A percentile compares a stretch with the other conserved stretches of the same genome.
phyloP scores from a whole-genome alignment of 2,797 vertebrate genomes.

The Manis crassicaudata region DNA sequence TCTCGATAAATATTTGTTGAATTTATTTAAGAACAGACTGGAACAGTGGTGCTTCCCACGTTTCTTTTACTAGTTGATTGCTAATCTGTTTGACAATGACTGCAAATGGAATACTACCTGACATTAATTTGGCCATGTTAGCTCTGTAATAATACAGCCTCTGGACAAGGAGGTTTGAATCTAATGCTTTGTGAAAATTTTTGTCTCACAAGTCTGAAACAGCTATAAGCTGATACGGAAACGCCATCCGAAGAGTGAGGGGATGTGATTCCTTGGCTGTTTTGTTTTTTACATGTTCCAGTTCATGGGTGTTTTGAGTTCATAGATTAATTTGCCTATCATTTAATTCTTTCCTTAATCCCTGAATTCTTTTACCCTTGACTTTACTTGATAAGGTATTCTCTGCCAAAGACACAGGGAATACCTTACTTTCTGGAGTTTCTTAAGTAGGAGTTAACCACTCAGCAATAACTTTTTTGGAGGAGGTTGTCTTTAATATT shows the following conservation, averaged over 20 bases:
- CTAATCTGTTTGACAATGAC: neutral
- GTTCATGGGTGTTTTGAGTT: neutral
- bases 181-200: neutral
- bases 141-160: neutral
- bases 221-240: neutral
- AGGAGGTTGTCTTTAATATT: conserved; percentile 49
- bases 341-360: neutral
- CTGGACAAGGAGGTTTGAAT: neutral
- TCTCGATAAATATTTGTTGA: neutral
- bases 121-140: neutral
- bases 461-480: neutral
- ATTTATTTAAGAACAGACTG: neutral
- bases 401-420: neutral
- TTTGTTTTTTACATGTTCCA: neutral
- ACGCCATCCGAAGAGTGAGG: neutral
- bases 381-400: neutral
- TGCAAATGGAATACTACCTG: neutral
- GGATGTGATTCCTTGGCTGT: neutral
- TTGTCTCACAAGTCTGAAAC: neutral
- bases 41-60: neutral
- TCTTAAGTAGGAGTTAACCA: neutral
- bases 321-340: neutral
- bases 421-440: neutral
- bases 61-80: neutral
- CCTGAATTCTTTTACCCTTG: neutral